Evolutionary conservation across 2,888 invertebrate species (phyloP), one percentile per base, ranked within the genome.

Genomic region (Amphipoea lucens): DNA sequence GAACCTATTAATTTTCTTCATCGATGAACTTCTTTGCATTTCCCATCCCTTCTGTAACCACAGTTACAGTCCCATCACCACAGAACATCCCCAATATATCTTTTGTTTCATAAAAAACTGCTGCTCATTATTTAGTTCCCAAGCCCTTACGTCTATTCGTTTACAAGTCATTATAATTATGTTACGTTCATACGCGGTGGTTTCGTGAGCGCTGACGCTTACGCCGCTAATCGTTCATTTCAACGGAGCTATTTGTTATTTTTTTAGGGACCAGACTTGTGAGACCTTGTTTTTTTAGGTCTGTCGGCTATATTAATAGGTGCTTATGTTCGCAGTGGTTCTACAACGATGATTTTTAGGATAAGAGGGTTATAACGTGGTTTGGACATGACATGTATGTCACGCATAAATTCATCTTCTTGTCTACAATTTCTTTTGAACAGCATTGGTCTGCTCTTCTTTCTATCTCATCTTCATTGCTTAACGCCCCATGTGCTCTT

Each of bases 161-260:
- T 95, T 92, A 94, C 92, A 93, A 93, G 89, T 93, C 94, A 94
- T 95, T 95, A 94, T 93, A 93, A 92, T 93, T 91, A 94, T 89
- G 92, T 93, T 92, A 90, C 89, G 87, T 79, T 51, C 84, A 83
- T 85, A 90, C 72, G 87, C 83, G 80, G 85, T 88, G 89, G 89
- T 90, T 93, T 92, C 95, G 95, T 94, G 95, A 90, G 88, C 90
- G 83, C 87, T 89, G 89, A 89, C 92, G 91, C 89, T 92, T 93
- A 90, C 90, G 88, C 79, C 90, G 91, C 92, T 93, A 94, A 94
- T 94, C 92, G 93, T 85, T 90, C 84, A 91, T 91, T 92, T 90
- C 89, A 92, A 93, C 92, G 93, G 91, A 90, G 89, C 90, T 90
- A 92, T 93, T 92, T 92, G 88, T 91, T 91, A 73, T 89, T 91